phyloP scores from a whole-genome alignment of 2,113 vertebrate species.

The Ariopsis seemanni region DNA sequence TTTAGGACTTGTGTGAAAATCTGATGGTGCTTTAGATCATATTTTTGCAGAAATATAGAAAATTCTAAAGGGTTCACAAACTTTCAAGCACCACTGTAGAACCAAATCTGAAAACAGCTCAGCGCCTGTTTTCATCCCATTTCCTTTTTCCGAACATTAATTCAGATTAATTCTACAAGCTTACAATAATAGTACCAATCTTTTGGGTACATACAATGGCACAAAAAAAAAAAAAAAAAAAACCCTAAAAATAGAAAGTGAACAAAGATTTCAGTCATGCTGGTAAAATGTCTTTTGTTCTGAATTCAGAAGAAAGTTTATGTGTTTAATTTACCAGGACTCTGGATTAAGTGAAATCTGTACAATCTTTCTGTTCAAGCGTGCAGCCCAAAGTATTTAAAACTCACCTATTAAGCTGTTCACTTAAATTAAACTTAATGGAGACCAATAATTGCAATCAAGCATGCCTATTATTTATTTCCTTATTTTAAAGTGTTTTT shows the following conservation, averaged over 20 bases:
- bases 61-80: too few species aligned
- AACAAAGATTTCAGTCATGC: neutral
- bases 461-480: neutral
- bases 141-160: neutral
- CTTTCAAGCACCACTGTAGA: neutral
- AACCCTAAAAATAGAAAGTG: neutral
- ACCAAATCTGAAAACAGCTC: neutral
- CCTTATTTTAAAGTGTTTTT: neutral
- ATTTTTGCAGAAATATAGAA: too few species aligned
- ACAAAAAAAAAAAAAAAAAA: neutral
- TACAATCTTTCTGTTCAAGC: neutral
- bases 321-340: neutral
- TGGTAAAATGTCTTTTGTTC: neutral
- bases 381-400: neutral
- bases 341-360: neutral
- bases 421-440: slow-evolving; percentile 1
- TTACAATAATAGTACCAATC: neutral
- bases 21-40: too few species aligned
- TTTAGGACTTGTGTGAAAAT: too few species aligned
- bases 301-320: neutral
- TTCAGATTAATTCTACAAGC: neutral
- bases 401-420: neutral
- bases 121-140: neutral
- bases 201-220: neutral
- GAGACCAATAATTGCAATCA: neutral